Evolutionary conservation across 2,888 invertebrate genomes (phyloP), one percentile per base, ranked within the genome.

Genomic region (Malthinus flaveolus): DNA sequence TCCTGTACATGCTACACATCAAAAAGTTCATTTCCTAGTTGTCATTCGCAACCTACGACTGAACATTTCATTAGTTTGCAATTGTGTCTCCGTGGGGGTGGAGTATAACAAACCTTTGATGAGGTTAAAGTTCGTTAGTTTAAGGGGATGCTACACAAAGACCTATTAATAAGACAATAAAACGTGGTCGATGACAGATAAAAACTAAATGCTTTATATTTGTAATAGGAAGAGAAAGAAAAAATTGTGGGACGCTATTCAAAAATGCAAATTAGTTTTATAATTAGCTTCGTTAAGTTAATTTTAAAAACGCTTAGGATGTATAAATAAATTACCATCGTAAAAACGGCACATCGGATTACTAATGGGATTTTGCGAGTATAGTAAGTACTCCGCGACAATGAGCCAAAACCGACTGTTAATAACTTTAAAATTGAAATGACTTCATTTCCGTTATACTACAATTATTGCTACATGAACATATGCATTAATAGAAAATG

Each of bases 21-120:
- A 72, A 71, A 71, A 72, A 72, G 69, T 69, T 71, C 70, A 73
- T 73, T 72, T 72, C 69, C 69, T 69, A 67, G 68, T 70, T 72
- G 72, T 72, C 72, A 73, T 70, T 73, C 69, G 69, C 73, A 73
- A 73, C 69, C 69, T 68, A 68, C 69, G 57, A 50, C 63, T 67
- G 65, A 70, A 68, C 68, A 69, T 72, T 72, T 70, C 71, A 72
- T 71, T 73, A 70, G 67, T 59, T 65, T 65, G 59, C 67, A 67
- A 69, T 68, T 71, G 68, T 53, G 55, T 55, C 59, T 59, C 56
- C 57, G 45, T 23, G 33, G 49, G 55, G 59, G 51, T 47, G 60
- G 56, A 58, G 60, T 56, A 42, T 54, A 56, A 50, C 52, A 49
- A 53, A 61, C 61, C 69, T 71, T 71, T 73, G 69, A 72, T 68